Base-by-base conservation (phyloP, 2,113 vertebrate species). In the Chitala chitala region DNA sequence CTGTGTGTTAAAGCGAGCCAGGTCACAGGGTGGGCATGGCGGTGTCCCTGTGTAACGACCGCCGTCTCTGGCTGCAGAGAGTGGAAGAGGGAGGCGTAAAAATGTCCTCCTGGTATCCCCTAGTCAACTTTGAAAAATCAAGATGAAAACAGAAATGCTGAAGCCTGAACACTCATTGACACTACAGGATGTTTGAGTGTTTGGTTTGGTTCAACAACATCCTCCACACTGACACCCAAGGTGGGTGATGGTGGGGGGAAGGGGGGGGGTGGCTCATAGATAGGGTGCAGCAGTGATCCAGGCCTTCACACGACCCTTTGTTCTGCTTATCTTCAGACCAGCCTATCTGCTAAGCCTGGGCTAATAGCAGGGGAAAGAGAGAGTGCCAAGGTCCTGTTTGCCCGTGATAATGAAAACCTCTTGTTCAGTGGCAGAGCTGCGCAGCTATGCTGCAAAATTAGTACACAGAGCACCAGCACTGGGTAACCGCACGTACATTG, bases 191-290 rank as follows among this genome's bases (percentile, higher is more conserved):
- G 71, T 64, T 76, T 69, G 26, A 76, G 48, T 72, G 73, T 64
- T 66, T 78, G 64, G 59, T 13, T 70, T 71, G 68, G 38, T 63
- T 73, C 69, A 73, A 76, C 56, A 69, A 73, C 76, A 73, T 69
- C 74, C 70, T 78, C 71, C 36, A 46, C 13, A 29, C 33, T 61
- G 44, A 70, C 42, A 50, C 31, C 24, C 8, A 22, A 24, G 44
- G 56, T 64, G 59, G 59, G 61, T 51, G 70, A 55, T 50, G 13
- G 50, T 6, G 15, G 63, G 22, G 48, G n/a, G n/a, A 22, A 24
- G 44, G 56, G 53, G 59, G 59, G 61, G 40, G 70, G 44, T 50
- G 13, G 50, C 12, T 13, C 50, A 22, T 31, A 75, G 73, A 74
- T 74, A 76, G 69, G 69, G 38, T 40, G 26, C 26, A 26, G 22